Base-by-base conservation (phyloP, 2,797 vertebrate species). In the Rhodeus uyekii region DNA sequence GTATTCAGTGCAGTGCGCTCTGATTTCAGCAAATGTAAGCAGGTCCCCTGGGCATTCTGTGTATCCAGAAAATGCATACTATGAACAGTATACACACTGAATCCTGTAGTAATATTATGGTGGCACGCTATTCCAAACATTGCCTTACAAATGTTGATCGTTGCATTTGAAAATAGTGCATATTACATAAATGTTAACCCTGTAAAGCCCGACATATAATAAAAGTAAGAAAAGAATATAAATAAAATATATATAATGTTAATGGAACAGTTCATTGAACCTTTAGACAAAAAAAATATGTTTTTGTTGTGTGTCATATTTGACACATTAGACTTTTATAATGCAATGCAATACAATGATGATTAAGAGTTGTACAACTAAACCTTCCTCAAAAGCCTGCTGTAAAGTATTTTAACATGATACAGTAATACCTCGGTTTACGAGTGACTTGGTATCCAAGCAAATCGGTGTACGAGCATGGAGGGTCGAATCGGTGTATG, bases 21-120 rank as follows among this genome's bases (percentile, higher is more conserved):
- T 39, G 72, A 75, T 58, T 75, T 75, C 24, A 5, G 72, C 5
- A 58, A 39, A 74, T 74, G 72, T 27, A 39, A 74, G 50, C 72
- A 39, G 36, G 48, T 73, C 71, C 13, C 71, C 50, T 8, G 32
- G 48, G 71, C 19, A 55, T 55, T 24, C 48, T 55, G 68, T 72
- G 48, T 13, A 73, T 73, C 7, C 48, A 38, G 32, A 24, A 73
- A 73, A 38, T 73, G 71, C 22, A 55, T 24, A 55, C 27, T 22
- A 12, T 32, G 18, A 71, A 71, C 71, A 24, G 19, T 53, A 24
- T 53, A 38, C 22, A 73, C n/a, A 55, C 22, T 8, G 9, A 73
- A 73, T 73, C 32, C 71, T 73, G 71, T 6, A 22, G 44, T 38
- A 53, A 39, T 46, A 55, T 12, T 16, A 55, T 16, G 32, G 13